A percentile compares a stretch with the other conserved stretches of the same genome.
Conservation (phyloP, 2,113 vertebrate species). For the Onychostruthus taczanowskii region DNA sequence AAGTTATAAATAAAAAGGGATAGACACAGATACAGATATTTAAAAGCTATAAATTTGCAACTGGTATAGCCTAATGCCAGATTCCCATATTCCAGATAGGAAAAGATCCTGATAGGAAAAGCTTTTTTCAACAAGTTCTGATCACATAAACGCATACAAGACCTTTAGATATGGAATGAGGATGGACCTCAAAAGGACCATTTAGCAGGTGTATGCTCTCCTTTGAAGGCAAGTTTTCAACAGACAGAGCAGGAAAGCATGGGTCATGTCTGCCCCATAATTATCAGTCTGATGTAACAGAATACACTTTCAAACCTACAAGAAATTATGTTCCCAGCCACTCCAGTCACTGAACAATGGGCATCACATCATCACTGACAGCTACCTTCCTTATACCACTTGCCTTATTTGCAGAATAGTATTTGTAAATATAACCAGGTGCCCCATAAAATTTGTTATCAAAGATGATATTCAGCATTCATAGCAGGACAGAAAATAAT, state of each 20-base stretch:
- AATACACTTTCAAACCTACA: background rate
- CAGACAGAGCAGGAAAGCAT: background rate
- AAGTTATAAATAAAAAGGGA: background rate
- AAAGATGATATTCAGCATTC: background rate
- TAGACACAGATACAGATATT: background rate
- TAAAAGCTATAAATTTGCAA: background rate
- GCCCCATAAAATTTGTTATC: background rate
- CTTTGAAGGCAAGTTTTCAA: background rate
- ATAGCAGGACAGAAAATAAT: background rate
- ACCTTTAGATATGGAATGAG: background rate
- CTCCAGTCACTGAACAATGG: background rate
- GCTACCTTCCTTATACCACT: background rate
- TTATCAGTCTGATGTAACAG: background rate
- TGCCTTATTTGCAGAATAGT: background rate
- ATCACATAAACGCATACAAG: background rate
- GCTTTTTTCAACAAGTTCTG: background rate
- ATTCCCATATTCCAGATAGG: background rate
- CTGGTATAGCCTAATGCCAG: background rate
- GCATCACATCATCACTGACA: background rate
- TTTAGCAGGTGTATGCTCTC: background rate
- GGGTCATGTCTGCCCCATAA: background rate
- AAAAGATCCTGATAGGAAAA: too few relatives aligned
- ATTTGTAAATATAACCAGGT: background rate
- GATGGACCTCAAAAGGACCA: background rate
- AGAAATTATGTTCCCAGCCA: background rate